Evolutionary conservation across 2,113 vertebrate species (phyloP).

Genomic region (Hystrix cristata): DNA sequence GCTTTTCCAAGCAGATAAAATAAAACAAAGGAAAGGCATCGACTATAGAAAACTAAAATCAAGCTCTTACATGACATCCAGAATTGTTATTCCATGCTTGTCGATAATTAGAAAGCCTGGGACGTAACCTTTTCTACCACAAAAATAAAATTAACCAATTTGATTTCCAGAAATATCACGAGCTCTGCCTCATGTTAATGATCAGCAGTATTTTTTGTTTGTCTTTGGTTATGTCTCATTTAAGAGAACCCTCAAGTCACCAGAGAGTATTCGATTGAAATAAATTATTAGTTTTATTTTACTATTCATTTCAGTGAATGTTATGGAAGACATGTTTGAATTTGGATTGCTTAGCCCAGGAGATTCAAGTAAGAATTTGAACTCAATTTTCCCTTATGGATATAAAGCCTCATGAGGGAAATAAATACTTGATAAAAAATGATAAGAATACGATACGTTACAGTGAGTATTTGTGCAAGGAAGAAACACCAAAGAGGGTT

Average conservation of each 20-base stretch:
- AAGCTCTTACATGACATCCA: neutral
- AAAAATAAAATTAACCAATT: constrained; percentile 45
- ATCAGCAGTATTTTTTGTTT: neutral
- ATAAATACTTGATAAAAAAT: neutral
- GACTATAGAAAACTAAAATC: constrained; percentile 18
- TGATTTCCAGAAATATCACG: neutral
- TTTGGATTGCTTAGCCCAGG: neutral
- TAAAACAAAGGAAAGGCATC: constrained; percentile 49
- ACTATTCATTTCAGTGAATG: constrained; percentile 32
- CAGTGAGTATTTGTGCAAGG: neutral
- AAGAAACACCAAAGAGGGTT: neutral
- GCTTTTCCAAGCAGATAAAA: constrained; percentile 57
- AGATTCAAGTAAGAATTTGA: neutral
- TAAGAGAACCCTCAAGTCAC: neutral
- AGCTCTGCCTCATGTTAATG: neutral
- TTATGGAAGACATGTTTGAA: neutral
- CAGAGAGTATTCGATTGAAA: constrained; percentile 5
- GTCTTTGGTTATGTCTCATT: neutral
- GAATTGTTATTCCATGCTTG: neutral
- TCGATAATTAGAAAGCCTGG: neutral
- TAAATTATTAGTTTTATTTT: neutral
- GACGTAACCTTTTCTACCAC: neutral
- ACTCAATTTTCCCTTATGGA: neutral
- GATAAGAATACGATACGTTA: neutral
- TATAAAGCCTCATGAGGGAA: neutral